Evolutionary conservation across 2,888 invertebrate species (phyloP), one percentile per base, ranked within the genome.

Genomic region (Brachyptera putata): DNA sequence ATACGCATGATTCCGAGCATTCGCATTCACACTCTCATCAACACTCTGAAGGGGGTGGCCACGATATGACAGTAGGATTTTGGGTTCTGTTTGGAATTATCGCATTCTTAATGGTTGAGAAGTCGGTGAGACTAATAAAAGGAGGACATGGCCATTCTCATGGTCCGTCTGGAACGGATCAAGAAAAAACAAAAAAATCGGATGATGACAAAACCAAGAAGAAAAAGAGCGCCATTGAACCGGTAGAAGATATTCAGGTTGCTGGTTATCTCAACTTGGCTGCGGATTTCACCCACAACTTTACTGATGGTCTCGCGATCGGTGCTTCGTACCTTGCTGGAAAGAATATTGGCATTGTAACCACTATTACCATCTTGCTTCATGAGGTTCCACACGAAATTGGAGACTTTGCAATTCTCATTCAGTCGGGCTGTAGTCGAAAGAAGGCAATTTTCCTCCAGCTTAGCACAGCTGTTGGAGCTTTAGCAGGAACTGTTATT

Each of bases 331-430:
- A 89, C 74, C 83, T 97, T 69, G 95, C 94, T 61, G 96, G 97
- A 11, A 85, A 88, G 68, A 89, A 81, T 67, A 82, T 93, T 69
- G 94, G 94, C 25, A 81, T 89, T 58, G 82, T 97, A 13, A 99
- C 99, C 14, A 98, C 98, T 24, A 77, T 96, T 36, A 97, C 97
- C 1, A 97, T 99, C 70, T 80, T 99, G 57, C 77, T 99, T 48
- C 99, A 99, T 75, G 99, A 99, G 81, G 91, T 99, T 64, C 99
- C 99, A 34, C 99, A 99, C 79, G 99, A 99, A 79, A 97, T 99
- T 72, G 99, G 99, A 37, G 99, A 99, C 75, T 99, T 96, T 80
- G 99, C 99, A 13, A 98, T 99, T 74, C 83, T 99, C 58, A 87
- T 99, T 60, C 96, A 98, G 75, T 96, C 97, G 49, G 99, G 99